Evolutionary conservation across 2,113 vertebrate genomes (phyloP), one percentile per base, ranked within the genome.

Genomic region (Saccopteryx bilineata): DNA sequence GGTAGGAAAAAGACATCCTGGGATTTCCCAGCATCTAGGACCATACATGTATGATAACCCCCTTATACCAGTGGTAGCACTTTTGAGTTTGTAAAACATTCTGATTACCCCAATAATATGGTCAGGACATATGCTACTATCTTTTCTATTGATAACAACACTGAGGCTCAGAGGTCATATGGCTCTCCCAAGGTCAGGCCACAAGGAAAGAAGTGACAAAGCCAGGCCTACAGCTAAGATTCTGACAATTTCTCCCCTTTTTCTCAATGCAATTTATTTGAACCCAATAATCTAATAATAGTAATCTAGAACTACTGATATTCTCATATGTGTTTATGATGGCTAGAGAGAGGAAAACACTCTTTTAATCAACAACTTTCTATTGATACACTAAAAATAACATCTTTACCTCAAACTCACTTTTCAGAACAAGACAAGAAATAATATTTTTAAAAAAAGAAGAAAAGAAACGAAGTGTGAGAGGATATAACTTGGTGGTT

Each of bases 391-490:
- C 48, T 82, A 11, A 71, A 97, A 90, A 86, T 87, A 61, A 26
- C 3, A 75, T 39, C 50, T 93, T 28, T 93, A 76, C 8, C 18
- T 80, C 19, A 76, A 81, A 56, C 18, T 14, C 17, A 76, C 83
- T 48, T 28, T 90, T 95, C 81, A 90, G 68, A 69, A 86, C 1
- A 71, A 69, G 31, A 31, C 28, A 90, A 94, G n/a, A 86, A 63
- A 72, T 75, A 90, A 87, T 94, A 87, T 14, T 31, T 86, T 14
- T 31, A 86, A 71, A 92, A 72, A 89, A 94, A 83, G 28, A 80
- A 87, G 23, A 19, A 69, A 60, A 79, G 82, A 71, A 52, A 26
- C 24, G 24, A 84, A 76, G 58, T 31, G 17, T 85, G 15, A 90
- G 26, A 39, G 87, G 50, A 82, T 61, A 19, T n/a, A 94, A 90